Conservation (phyloP, 2,113 vertebrate species). For the Rhynchomys soricoides region DNA sequence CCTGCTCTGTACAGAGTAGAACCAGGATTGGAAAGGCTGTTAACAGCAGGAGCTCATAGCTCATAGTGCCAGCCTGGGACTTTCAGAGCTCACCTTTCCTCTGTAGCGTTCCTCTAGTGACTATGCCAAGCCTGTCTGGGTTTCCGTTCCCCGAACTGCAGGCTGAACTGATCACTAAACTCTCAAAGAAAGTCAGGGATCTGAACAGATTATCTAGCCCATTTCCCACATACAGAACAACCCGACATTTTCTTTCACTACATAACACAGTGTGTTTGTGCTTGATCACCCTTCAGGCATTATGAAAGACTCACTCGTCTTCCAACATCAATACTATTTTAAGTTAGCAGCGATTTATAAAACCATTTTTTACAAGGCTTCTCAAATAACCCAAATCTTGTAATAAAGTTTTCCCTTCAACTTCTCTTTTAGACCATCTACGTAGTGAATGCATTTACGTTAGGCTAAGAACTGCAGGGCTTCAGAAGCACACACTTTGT, state of each 20-base stretch:
- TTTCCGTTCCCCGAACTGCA: not conserved
- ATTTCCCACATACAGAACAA: not conserved
- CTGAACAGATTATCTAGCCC: not conserved
- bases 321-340: constrained; percentile 22
- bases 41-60: not conserved
- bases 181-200: not conserved
- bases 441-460: not conserved
- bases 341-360: constrained; percentile 20
- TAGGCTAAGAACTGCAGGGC: not conserved
- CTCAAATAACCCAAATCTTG: not conserved
- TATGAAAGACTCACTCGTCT: not conserved
- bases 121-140: not conserved
- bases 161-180: not conserved
- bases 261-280: not conserved
- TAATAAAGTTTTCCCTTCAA: not conserved
- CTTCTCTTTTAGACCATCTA: not conserved
- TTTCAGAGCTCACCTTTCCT: not conserved
- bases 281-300: not conserved
- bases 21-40: not conserved
- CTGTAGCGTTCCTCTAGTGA: not conserved
- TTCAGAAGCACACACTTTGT: not conserved
- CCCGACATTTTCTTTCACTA: not conserved
- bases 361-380: not conserved
- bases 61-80: not conserved
- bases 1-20: not conserved